A percentile compares a stretch with the other conserved stretches of the same genome.
These are phyloP conservation scores for Cheilosia variabilis DNA, from an alignment of 2,888 invertebrate species.

Conservation along the genomic window DNA sequence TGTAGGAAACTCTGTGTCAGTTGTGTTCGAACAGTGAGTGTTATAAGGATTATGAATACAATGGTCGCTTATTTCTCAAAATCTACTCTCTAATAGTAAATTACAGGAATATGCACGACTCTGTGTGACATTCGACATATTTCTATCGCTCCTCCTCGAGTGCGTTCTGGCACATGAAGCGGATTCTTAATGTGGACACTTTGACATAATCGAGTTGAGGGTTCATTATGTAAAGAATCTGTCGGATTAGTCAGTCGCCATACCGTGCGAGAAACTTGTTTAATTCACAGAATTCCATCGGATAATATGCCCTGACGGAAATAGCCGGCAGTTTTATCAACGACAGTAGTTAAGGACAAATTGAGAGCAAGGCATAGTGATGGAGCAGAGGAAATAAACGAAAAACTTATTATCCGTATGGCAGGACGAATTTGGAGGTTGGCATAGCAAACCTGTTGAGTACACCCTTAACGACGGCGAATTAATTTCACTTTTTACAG, in stretches of 20 bases:
- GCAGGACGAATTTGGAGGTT: too few relatives aligned
- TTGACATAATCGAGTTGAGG: not conserved
- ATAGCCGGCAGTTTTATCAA: not conserved
- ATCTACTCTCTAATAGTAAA: not conserved
- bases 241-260: not conserved
- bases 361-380: too few relatives aligned
- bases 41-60: not conserved
- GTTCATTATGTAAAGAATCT: not conserved
- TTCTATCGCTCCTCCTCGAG: not conserved
- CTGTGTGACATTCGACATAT: not conserved
- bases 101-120: not conserved
- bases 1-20: conserved; percentile 28
- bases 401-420: too few relatives aligned
- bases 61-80: not conserved
- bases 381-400: too few relatives aligned
- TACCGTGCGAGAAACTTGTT: not conserved
- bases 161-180: not conserved
- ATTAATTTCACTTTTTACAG: too few relatives aligned
- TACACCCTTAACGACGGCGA: too few relatives aligned
- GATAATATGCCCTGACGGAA: not conserved
- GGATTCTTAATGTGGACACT: not conserved
- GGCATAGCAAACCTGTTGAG: too few relatives aligned
- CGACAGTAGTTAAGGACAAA: not conserved
- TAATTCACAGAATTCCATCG: not conserved
- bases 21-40: conserved; percentile 14